Conservation (phyloP, 2,797 vertebrate genomes). For the Mus caroli region DNA sequence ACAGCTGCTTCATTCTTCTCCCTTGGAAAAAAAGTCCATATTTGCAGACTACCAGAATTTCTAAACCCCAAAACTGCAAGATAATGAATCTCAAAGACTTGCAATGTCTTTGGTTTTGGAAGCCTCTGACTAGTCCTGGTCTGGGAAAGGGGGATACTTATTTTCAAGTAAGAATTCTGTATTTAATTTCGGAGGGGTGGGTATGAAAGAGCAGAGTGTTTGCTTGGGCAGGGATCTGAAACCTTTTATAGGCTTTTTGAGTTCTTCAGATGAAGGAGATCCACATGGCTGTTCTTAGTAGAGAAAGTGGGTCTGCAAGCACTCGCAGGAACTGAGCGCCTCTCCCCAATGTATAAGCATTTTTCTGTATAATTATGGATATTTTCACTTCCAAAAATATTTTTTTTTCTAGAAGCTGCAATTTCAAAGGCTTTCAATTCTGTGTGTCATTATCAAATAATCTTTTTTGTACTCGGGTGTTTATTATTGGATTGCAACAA, state of each 20-base stretch:
- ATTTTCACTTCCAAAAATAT: conserved; percentile 90
- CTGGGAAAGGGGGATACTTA: conserved; percentile 56
- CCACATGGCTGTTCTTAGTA: conserved; percentile 75
- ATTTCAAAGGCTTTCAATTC: conserved; percentile 92
- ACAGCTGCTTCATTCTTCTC: conserved; percentile 56
- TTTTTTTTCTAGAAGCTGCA: conserved; percentile 90
- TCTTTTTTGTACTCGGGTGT: conserved; percentile 92
- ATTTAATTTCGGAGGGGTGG: conserved; percentile 81
- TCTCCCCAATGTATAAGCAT: conserved; percentile 85
- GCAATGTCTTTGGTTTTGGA: conserved; percentile 74
- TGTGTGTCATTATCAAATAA: conserved; percentile 92
- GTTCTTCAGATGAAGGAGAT: conserved; percentile 85
- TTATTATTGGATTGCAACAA: conserved; percentile 93
- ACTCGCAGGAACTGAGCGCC: conserved; percentile 84
- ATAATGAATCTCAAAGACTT: conserved; percentile 69
- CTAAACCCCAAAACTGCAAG: conserved; percentile 61
- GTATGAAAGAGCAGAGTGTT: conserved; percentile 85
- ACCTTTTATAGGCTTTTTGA: conserved; percentile 81
- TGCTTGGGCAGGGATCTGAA: conserved; percentile 84
- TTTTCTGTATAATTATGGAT: conserved; percentile 91
- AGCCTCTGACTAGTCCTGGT: conserved; percentile 51
- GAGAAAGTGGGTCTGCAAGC: conserved; percentile 82
- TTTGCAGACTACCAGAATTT: conserved; percentile 62
- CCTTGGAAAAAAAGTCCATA: conserved; percentile 38
- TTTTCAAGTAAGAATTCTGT: conserved; percentile 78